phyloP scores from a whole-genome alignment of 2,113 vertebrate species.

The Phasianus colchicus region DNA sequence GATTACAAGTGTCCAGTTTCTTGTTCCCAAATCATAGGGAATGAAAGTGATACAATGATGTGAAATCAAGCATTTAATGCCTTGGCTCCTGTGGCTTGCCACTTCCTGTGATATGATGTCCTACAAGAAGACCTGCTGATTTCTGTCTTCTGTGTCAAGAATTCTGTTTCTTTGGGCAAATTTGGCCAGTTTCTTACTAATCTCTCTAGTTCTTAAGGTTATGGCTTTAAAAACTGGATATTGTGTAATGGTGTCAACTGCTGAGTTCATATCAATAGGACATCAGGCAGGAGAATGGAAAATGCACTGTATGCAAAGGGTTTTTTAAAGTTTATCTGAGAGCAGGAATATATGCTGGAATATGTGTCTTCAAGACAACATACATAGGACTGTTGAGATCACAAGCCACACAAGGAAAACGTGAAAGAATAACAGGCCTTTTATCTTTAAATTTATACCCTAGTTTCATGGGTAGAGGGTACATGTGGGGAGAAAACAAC shows the following conservation, averaged over 20 bases:
- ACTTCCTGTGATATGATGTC: background rate
- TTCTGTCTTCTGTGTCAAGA: background rate
- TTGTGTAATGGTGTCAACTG: background rate
- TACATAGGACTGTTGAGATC: background rate
- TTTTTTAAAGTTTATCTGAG: background rate
- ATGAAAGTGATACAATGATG: background rate
- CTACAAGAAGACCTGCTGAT: background rate
- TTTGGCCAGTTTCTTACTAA: background rate
- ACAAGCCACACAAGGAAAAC: background rate
- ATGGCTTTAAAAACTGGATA: background rate
- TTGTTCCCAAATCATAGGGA: background rate
- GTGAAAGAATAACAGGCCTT: background rate
- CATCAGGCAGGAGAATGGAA: background rate
- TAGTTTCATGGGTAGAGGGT: background rate
- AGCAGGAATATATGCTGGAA: background rate
- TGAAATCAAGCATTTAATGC: background rate
- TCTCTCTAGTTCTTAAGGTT: background rate
- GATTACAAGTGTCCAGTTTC: background rate
- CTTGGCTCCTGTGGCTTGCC: background rate
- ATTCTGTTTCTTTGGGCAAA: rapidly evolving
- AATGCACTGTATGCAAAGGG: background rate
- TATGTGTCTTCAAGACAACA: background rate
- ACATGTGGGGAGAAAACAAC: background rate
- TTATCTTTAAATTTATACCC: background rate
- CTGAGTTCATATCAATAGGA: background rate